Percentiles rank a stretch among this genome's conserved stretches.
Evolutionary conservation across 2,888 invertebrate species (phyloP).

Genomic region (Patella caerulea): DNA sequence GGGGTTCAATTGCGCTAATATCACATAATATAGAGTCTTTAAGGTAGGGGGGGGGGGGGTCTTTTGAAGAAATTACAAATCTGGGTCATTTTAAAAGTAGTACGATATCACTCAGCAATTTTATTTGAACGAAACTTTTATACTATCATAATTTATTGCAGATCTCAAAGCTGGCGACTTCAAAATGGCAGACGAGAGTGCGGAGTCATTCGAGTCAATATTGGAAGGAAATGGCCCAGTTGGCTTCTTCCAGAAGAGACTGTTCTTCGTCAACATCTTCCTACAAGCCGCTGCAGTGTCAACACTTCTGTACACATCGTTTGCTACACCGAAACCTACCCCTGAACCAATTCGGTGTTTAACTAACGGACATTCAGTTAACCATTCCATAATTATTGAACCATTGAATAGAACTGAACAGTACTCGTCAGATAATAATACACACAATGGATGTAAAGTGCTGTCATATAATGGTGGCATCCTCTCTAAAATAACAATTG

Average conservation of each 20-base stretch:
- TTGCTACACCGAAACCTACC: constrained; percentile 35
- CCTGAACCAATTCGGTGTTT: constrained; percentile 28
- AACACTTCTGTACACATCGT: constrained; percentile 44
- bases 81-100: too few relatives aligned
- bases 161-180: too few relatives aligned
- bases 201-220: constrained; percentile 55
- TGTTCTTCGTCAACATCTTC: constrained; percentile 44
- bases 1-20: too few relatives aligned
- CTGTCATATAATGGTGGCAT: constrained; percentile 15
- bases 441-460: neutral
- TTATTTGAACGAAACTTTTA: too few relatives aligned
- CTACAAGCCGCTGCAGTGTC: constrained; percentile 51
- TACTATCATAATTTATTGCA: too few relatives aligned
- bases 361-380: constrained; percentile 17
- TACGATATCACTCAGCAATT: too few relatives aligned
- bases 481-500: constrained; percentile 16
- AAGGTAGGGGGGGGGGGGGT: too few relatives aligned
- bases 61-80: too few relatives aligned
- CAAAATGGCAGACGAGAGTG: constrained; percentile 36
- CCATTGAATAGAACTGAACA: too few relatives aligned
- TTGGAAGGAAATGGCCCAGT: constrained; percentile 53
- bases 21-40: too few relatives aligned
- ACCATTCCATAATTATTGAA: neutral
- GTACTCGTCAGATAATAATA: neutral
- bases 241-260: constrained; percentile 59